phyloP scores from a whole-genome alignment of 1,140 invertebrate species.

The Atopsyche davidsoni region DNA sequence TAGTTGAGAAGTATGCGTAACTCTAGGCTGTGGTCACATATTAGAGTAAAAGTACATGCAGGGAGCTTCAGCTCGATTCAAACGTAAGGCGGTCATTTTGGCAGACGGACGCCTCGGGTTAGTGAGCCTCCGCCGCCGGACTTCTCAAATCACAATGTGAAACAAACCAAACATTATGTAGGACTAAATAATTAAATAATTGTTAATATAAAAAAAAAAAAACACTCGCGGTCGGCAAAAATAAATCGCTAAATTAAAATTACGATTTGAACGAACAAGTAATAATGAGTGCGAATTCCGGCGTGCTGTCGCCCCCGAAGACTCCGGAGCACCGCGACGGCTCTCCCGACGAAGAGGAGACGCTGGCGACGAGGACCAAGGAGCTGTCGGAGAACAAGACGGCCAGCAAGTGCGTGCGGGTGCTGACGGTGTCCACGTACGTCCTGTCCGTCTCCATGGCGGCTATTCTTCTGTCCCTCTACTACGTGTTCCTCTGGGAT shows the following conservation, averaged over 20 bases:
- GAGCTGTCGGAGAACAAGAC: constrained; percentile 68
- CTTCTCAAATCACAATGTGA: background rate
- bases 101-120: background rate
- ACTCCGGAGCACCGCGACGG: constrained; percentile 5
- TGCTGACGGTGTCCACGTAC: constrained; percentile 91
- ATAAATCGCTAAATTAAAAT: background rate
- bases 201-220: background rate
- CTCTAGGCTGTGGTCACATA: too few species aligned
- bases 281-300: constrained; percentile 18
- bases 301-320: constrained; percentile 21
- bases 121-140: background rate
- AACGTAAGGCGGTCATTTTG: background rate
- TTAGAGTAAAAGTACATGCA: too few species aligned
- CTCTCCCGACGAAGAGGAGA: constrained; percentile 32
- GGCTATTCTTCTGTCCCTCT: constrained; percentile 82
- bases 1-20: too few species aligned
- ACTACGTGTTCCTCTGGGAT: constrained; percentile 81
- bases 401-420: constrained; percentile 75
- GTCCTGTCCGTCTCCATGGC: constrained; percentile 90
- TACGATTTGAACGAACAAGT: too few species aligned
- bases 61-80: too few species aligned
- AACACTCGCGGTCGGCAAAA: background rate
- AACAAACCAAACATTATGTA: background rate
- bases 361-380: constrained; percentile 44
- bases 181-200: background rate